Evolutionary conservation across 2,888 invertebrate species (phyloP).

Genomic region (Caenorhabditis sp.): DNA sequence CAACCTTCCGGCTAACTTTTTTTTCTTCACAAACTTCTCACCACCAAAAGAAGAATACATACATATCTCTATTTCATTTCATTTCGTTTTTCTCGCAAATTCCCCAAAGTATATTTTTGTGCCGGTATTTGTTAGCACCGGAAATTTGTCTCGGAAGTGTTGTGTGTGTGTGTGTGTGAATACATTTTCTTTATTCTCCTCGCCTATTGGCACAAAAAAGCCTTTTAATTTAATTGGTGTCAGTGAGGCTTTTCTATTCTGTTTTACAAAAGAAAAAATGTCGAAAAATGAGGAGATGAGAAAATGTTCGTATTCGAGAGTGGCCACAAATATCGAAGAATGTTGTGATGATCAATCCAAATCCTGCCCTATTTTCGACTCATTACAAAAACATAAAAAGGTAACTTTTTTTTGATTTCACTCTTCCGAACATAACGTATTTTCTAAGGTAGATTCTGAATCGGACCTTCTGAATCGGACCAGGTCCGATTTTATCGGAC

Average conservation of each 20-base stretch:
- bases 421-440: neutral
- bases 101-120: neutral
- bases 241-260: neutral
- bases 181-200: neutral
- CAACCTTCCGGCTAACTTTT: too few species aligned
- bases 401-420: neutral
- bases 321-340: constrained; percentile 13
- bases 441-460: too few species aligned
- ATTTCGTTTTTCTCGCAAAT: neutral
- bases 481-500: too few species aligned
- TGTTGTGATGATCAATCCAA: neutral
- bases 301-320: constrained; percentile 27
- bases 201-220: too few species aligned
- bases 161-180: neutral
- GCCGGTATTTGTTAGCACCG: neutral
- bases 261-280: neutral
- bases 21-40: too few species aligned
- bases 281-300: too few species aligned
- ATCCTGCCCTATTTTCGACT: neutral
- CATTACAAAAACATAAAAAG: neutral
- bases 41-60: too few species aligned
- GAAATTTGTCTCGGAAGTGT: constrained; percentile 2
- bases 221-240: constrained; percentile 24
- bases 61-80: neutral
- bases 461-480: too few species aligned